Evolutionary conservation across 2,888 invertebrate genomes (phyloP), one percentile per base, ranked within the genome.

Genomic region (Drosophila buzzatii): DNA sequence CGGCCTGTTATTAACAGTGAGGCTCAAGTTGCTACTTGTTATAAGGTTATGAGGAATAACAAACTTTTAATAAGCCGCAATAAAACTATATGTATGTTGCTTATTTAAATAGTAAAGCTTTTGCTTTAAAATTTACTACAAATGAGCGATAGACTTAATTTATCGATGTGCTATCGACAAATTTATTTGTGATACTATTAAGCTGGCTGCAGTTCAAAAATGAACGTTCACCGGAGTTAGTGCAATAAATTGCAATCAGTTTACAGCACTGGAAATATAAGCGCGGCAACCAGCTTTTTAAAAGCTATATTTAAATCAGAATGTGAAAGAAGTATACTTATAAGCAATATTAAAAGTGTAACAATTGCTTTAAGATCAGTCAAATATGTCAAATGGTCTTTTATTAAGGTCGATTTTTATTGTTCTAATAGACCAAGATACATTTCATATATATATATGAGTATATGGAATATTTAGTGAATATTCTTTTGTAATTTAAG

Each of bases 1-100:
- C 27, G 20, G 14, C 14, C 51, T 68, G 69, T 68, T 68, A 58
- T 23, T 58, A 51, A 68, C 68, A 68, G 49, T 6, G 23, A 3
- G 4, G 0, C 2, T 0, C 1, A 35, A 35, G 12, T 16, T 27
- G 37, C 1, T 47, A 12, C 16, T 12, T 18, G 0, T 3, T 10
- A 1, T 7, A 9, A 8, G 1, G 23, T 6, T 18, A 12, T 18
- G 12, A 12, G 5, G 12, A 6, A 33, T 12, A 12, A 33, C 0
- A 1, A 18, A 6, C 6, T 10, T 31, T 49, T 6, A 14, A 51
- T 7, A 33, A 7, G 12, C 1, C 35, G 14, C 1, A 35, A 20
- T 27, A 1, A 0, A 37, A 6, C 2, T 23, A 3, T 16, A 10
- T 8, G 0, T 10, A 10, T 23, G 10, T 16, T 23, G 1, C 0